phyloP scores from a whole-genome alignment of 2,888 invertebrate species.

The Hemicrepidius hirtus region DNA sequence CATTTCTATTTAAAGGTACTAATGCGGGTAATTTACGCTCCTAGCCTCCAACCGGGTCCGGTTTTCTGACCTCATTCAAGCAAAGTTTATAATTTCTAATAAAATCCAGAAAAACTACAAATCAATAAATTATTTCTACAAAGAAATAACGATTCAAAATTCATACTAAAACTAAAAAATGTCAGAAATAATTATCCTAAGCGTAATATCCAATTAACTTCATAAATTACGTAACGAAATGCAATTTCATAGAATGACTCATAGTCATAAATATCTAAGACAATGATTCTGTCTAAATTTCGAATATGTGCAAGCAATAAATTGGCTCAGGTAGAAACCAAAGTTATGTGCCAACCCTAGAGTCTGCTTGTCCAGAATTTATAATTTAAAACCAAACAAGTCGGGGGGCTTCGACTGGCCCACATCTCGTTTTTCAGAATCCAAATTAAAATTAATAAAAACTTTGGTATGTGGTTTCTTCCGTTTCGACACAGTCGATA shows the following conservation, averaged over 20 bases:
- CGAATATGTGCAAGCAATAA: slow-evolving; percentile 17
- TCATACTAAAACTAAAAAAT: too few species aligned
- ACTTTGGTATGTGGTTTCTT: slow-evolving; percentile 18
- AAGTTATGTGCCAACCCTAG: slow-evolving; percentile 1
- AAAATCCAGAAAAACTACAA: too few species aligned
- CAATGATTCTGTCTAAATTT: slow-evolving; percentile 9
- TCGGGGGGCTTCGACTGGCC: slow-evolving; percentile 22
- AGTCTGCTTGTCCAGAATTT: slow-evolving; percentile 20
- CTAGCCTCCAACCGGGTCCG: too few species aligned
- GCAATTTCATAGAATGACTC: slow-evolving; percentile 17
- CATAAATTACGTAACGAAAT: neutral
- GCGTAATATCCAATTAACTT: neutral
- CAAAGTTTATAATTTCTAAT: too few species aligned
- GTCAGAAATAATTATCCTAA: too few species aligned
- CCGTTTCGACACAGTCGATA: neutral
- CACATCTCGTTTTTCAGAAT: slow-evolving; percentile 30
- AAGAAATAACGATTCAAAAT: too few species aligned
- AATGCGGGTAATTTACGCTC: too few species aligned
- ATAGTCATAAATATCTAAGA: slow-evolving; percentile 4
- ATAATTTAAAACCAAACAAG: slow-evolving; percentile 28
- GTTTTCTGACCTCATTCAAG: too few species aligned
- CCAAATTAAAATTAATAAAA: slow-evolving; percentile 25
- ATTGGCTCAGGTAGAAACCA: slow-evolving; percentile 22
- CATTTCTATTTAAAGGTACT: too few species aligned
- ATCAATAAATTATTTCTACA: too few species aligned